Conservation (phyloP, 2,113 vertebrate genomes). For the Lota lota region DNA sequence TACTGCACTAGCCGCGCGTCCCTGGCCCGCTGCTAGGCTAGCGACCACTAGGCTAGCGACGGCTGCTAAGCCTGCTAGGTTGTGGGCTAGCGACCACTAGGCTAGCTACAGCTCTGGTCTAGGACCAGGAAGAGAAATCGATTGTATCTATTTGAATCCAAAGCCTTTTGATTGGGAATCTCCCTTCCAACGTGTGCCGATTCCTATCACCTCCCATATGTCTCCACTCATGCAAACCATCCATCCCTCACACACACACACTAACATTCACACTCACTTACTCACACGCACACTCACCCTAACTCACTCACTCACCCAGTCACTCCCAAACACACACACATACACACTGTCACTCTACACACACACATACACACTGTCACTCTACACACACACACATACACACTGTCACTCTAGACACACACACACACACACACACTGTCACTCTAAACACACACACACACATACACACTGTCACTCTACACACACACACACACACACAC, state of each 20-base stretch:
- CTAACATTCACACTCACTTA: no score
- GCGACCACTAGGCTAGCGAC: constrained; percentile 3
- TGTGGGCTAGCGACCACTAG: constrained; percentile 28
- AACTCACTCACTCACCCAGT: no score
- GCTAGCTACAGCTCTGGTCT: constrained; percentile 13
- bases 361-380: no score
- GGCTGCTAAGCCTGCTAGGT: constrained; percentile 14
- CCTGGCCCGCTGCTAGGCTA: not conserved
- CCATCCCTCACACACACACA: constrained; percentile 9
- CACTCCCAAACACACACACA: no score
- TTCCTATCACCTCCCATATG: constrained; percentile 47
- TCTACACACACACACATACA: no score
- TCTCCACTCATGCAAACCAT: constrained; percentile 41
- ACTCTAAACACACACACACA: not conserved
- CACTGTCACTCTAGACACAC: no score
- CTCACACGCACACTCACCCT: constrained; percentile 33
- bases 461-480: not conserved
- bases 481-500: constrained; percentile 27
- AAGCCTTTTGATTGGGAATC: constrained; percentile 13
- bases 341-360: not conserved
- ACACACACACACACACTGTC: not conserved
- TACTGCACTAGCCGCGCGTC: no score
- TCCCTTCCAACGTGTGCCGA: constrained; percentile 28
- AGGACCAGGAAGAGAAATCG: constrained; percentile 50
- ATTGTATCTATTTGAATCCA: not conserved